These are phyloP conservation scores for Apocrypta bakeri DNA, from an alignment of 1,140 invertebrate species.

Conservation along the genomic window DNA sequence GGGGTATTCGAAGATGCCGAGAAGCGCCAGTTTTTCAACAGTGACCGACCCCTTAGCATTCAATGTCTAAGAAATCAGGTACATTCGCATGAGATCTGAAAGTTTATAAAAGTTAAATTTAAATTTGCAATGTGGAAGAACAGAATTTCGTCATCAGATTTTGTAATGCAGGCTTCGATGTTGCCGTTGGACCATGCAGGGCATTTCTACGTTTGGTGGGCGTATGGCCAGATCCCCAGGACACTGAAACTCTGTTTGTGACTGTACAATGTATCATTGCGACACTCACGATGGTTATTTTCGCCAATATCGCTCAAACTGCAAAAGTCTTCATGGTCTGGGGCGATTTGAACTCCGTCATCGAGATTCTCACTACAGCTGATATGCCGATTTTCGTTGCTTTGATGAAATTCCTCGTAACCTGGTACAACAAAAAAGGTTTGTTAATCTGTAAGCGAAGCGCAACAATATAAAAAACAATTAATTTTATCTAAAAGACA, in stretches of 20 bases:
- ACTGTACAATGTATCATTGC: neutral
- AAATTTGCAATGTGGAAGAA: no score
- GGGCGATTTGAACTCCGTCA: slow-evolving; percentile 50
- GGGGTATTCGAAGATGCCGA: neutral
- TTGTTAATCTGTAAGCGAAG: no score
- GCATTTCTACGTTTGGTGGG: slow-evolving; percentile 49
- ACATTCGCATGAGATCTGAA: neutral
- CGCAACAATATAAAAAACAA: no score
- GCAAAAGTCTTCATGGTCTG: slow-evolving; percentile 40
- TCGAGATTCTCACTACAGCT: slow-evolving; percentile 49
- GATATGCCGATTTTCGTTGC: slow-evolving; percentile 45
- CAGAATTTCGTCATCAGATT: no score
- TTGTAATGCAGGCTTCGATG: slow-evolving; percentile 44
- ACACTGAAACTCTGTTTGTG: neutral
- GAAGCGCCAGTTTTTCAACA: neutral
- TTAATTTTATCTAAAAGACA: no score
- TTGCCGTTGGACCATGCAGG: slow-evolving; percentile 52
- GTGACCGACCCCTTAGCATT: neutral
- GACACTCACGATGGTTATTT: neutral
- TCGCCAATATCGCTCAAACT: slow-evolving; percentile 50
- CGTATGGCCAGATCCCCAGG: slow-evolving; percentile 50
- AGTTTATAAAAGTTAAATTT: neutral
- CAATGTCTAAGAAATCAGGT: slow-evolving; percentile 26
- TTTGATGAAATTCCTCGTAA: slow-evolving; percentile 39
- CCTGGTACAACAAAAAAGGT: slow-evolving; percentile 48